These are phyloP conservation scores for Orestias chungarensis DNA, from an alignment of 2,797 vertebrate genomes.

Conservation along the genomic window DNA sequence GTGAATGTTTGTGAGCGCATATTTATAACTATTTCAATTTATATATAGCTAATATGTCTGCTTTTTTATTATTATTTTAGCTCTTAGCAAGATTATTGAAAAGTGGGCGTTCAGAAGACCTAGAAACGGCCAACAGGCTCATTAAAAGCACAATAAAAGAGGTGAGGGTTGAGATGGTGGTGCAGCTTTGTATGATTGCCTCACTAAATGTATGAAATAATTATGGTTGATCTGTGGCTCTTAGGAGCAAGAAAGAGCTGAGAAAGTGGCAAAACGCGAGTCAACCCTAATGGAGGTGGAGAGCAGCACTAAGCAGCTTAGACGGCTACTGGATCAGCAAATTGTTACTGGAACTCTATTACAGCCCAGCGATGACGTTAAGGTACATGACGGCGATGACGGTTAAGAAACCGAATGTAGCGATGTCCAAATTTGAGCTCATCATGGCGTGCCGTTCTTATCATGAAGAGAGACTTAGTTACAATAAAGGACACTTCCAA, in stretches of 20 bases:
- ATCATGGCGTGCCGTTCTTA: no score
- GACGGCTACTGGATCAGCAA: slow-evolving; percentile 73
- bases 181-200: background rate
- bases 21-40: background rate
- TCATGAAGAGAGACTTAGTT: no score
- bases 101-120: slow-evolving; percentile 84
- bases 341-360: slow-evolving; percentile 32
- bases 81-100: slow-evolving; percentile 85
- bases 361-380: slow-evolving; percentile 72
- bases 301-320: slow-evolving; percentile 74
- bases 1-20: slow-evolving; percentile 57
- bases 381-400: no score
- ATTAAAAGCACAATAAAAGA: slow-evolving; percentile 89
- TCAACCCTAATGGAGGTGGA: slow-evolving; percentile 82
- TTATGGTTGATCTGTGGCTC: background rate
- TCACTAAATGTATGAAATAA: background rate
- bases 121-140: slow-evolving; percentile 90
- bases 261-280: slow-evolving; percentile 79
- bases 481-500: no score
- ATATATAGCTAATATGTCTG: slow-evolving; percentile 14
- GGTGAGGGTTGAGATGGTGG: slow-evolving; percentile 67
- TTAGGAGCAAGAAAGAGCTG: slow-evolving; percentile 88
- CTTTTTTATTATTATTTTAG: slow-evolving; percentile 75
- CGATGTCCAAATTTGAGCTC: no score
- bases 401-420: no score